These are phyloP conservation scores for Eugnorisma glareosa DNA, from an alignment of 2,888 invertebrate species.

Conservation along the genomic window DNA sequence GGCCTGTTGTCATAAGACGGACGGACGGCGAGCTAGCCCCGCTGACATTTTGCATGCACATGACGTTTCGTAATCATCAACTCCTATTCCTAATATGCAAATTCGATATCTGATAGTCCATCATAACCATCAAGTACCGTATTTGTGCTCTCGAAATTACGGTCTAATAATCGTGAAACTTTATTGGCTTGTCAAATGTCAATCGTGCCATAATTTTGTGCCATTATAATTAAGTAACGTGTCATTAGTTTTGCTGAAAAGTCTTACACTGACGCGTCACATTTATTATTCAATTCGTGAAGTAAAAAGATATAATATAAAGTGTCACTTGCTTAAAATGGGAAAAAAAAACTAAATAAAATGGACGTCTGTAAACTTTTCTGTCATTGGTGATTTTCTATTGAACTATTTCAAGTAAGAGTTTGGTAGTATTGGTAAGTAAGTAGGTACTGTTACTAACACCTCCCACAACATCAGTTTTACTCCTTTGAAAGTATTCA, in stretches of 20 bases:
- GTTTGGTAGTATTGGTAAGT: neutral
- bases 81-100: conserved; percentile 26
- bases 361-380: no score
- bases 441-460: neutral
- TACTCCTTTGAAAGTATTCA: neutral
- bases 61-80: conserved; percentile 39
- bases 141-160: conserved; percentile 28
- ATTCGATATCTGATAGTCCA: conserved; percentile 37
- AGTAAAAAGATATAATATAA: neutral
- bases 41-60: conserved; percentile 41
- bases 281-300: neutral
- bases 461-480: neutral
- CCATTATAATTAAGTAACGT: neutral
- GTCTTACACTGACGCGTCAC: neutral
- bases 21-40: no score
- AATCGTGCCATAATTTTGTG: conserved; percentile 22
- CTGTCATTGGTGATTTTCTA: neutral
- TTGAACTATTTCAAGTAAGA: neutral
- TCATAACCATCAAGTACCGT: conserved; percentile 36
- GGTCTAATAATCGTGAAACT: conserved; percentile 46
- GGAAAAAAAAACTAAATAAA: no score
- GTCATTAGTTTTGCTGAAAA: conserved; percentile 6
- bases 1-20: no score
- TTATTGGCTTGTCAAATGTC: conserved; percentile 48
- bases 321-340: no score